Percentiles rank a stretch among this genome's conserved stretches.
Evolutionary conservation across 2,113 vertebrate genomes (phyloP).

Genomic region (Pelecanus crispus): DNA sequence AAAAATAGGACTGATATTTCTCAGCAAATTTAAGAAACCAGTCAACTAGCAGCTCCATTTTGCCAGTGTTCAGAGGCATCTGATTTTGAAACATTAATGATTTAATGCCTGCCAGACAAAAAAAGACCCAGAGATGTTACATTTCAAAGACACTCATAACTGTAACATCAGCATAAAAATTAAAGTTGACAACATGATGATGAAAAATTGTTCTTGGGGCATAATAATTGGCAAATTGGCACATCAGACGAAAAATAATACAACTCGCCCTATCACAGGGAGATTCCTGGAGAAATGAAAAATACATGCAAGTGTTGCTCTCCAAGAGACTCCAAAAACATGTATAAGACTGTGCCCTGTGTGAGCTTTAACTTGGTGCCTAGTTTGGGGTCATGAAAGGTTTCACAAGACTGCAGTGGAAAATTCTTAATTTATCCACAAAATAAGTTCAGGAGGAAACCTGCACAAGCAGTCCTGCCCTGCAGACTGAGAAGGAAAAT

Average conservation of each 20-base stretch:
- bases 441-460: not conserved
- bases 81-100: conserved; percentile 55
- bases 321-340: not conserved
- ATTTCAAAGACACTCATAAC: conserved; percentile 49
- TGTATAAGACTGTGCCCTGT: not conserved
- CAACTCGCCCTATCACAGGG: not conserved
- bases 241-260: not conserved
- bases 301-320: not conserved
- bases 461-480: not conserved
- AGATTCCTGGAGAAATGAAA: not conserved
- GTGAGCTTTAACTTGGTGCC: not conserved
- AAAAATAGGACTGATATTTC: not conserved
- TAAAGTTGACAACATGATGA: conserved; percentile 38
- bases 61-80: conserved; percentile 1
- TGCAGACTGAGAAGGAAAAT: not conserved
- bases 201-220: conserved; percentile 18
- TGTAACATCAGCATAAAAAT: conserved; percentile 41
- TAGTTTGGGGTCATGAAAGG: not conserved
- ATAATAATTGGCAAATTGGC: not conserved
- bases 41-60: conserved; percentile 1
- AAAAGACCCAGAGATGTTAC: conserved; percentile 18
- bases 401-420: not conserved
- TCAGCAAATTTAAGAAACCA: conserved; percentile 8
- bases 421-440: not conserved
- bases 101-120: conserved; percentile 40